Conservation (phyloP, 2,113 vertebrate genomes). For the Proteles cristata region DNA sequence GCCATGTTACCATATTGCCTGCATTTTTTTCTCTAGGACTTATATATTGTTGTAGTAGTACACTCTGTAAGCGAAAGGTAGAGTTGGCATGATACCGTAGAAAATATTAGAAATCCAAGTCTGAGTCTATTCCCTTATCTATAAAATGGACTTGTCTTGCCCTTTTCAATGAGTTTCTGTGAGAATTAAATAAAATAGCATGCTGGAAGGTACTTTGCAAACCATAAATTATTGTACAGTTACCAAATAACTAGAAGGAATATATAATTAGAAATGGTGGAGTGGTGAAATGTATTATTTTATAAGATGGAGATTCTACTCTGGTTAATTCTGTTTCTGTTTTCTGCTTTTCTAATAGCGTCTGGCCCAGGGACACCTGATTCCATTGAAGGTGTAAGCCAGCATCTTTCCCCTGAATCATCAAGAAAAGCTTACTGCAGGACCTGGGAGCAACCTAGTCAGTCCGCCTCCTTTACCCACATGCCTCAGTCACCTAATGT, state of each 20-base stretch:
- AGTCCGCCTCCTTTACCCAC: conserved; percentile 89
- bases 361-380: conserved; percentile 97
- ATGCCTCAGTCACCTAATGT: conserved; percentile 92
- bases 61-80: not conserved
- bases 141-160: not conserved
- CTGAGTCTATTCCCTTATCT: not conserved
- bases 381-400: conserved; percentile 93
- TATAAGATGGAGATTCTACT: not conserved
- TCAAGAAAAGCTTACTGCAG: conserved; percentile 96
- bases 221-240: not conserved
- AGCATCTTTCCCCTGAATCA: conserved; percentile 97
- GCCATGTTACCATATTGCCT: not conserved
- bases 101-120: not conserved
- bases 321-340: not conserved
- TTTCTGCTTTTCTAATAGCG: conserved; percentile 83
- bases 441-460: conserved; percentile 94
- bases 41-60: not conserved
- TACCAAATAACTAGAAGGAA: not conserved
- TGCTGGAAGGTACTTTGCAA: not conserved
- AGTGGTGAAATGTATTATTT: not conserved
- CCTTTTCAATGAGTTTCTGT: not conserved
- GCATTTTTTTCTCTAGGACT: not conserved
- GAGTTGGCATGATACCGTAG: not conserved
- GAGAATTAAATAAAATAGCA: not conserved
- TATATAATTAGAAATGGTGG: not conserved